Evolutionary conservation across 37 sponge, comb jelly and placozoan species (phyloP).

Genomic region (Dysidea cf. avara): DNA sequence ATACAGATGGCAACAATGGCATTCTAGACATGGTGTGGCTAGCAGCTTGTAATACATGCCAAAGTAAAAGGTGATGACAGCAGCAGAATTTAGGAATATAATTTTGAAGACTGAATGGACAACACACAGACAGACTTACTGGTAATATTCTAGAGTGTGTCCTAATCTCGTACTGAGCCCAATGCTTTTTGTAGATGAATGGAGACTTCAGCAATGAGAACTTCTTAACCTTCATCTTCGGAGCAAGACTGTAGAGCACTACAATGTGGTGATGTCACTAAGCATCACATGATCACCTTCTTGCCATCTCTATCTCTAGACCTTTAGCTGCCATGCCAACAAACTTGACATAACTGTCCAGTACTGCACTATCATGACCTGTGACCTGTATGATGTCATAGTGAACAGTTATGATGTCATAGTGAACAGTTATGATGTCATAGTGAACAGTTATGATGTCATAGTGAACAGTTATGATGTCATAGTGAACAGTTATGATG

Average conservation of each 20-base stretch:
- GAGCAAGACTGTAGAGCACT: slow-evolving; percentile 48
- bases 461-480: too few relatives aligned
- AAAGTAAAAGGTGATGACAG: background rate
- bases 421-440: too few relatives aligned
- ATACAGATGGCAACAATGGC: too few relatives aligned
- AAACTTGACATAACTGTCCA: slow-evolving; percentile 86
- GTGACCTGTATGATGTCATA: slow-evolving; percentile 72
- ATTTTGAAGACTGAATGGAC: too few relatives aligned
- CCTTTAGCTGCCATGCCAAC: slow-evolving; percentile 65
- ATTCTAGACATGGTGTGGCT: background rate
- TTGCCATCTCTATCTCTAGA: slow-evolving; percentile 70
- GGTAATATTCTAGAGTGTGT: slow-evolving; percentile 80
- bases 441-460: too few relatives aligned
- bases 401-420: too few relatives aligned
- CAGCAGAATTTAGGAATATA: background rate
- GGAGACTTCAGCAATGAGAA: slow-evolving; percentile 90
- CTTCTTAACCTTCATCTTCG: slow-evolving; percentile 74
- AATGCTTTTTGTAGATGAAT: slow-evolving; percentile 89
- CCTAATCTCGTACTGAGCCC: slow-evolving; percentile 87
- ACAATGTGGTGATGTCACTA: background rate
- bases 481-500: too few relatives aligned
- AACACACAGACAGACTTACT: too few relatives aligned
- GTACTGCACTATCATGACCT: slow-evolving; percentile 76
- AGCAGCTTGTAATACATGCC: background rate
- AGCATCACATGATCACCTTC: slow-evolving; percentile 25